phyloP scores from a whole-genome alignment of 2,797 vertebrate species.

The Thamnophis elegans region DNA sequence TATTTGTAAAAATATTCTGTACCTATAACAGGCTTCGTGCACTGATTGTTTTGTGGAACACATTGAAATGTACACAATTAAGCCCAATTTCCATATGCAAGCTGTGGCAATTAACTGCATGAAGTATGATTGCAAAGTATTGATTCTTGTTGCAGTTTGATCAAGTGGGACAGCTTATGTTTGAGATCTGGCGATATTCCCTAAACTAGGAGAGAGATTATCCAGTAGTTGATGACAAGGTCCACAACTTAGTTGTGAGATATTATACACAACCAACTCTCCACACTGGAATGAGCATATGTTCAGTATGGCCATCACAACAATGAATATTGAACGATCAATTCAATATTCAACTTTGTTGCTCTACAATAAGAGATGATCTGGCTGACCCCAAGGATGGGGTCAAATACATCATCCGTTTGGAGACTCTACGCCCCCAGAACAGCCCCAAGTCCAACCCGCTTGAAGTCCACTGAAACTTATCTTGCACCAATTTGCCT shows the following conservation, averaged over 20 bases:
- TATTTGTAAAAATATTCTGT: background rate
- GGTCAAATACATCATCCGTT: too few relatives aligned
- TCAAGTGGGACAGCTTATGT: background rate
- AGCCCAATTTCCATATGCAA: background rate
- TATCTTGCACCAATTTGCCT: too few relatives aligned
- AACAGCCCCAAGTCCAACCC: too few relatives aligned
- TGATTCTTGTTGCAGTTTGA: background rate
- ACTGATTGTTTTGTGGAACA: background rate
- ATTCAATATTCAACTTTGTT: background rate
- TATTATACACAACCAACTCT: background rate
- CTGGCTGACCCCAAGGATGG: too few relatives aligned
- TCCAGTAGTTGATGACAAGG: background rate
- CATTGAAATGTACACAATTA: background rate
- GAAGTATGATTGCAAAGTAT: background rate
- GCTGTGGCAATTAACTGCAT: background rate
- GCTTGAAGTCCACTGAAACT: too few relatives aligned
- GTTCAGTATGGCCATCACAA: background rate
- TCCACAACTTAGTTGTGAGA: background rate
- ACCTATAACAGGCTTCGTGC: background rate
- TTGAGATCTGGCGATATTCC: background rate
- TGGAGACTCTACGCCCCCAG: too few relatives aligned
- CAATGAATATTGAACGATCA: background rate
- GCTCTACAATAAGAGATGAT: too few relatives aligned
- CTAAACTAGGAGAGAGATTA: background rate
- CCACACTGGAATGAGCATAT: background rate